Evolutionary conservation across 2,113 vertebrate species (phyloP), one percentile per base, ranked within the genome.

Genomic region (Platysternon megacephalum): DNA sequence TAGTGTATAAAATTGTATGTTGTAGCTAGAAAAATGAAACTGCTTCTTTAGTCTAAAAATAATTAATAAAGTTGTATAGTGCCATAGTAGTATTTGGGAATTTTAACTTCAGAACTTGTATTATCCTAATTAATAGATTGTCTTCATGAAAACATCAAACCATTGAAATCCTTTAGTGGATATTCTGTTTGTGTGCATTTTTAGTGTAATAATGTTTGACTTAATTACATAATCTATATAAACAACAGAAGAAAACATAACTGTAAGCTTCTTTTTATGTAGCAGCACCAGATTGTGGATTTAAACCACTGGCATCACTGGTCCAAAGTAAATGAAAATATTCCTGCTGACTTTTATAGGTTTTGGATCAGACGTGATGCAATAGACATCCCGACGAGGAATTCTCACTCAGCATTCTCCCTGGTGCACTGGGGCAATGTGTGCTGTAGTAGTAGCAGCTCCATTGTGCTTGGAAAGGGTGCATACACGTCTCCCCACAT

Each of bases 1-100:
- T 79, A 42, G 2, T 78, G 1, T 1, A 78, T 44, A 6, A 84
- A 80, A 19, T 85, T 53, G 0, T 0, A 0, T 0, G 0, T 39
- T 39, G 4, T 39, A 72, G n/a, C 35, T 72, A 72, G 65, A 72
- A 72, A 72, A 39, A 21, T 72, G 65, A 72, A 39, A n/a, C 65
- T 39, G 56, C 29, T 61, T 28, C 5, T 56, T 56, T 56, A 56
- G 55, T 28, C 55, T 56, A 28, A 53, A 22, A 53, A 53, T 22
- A 56, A 56, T 49, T 49, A 56, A 56, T 11, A 61, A 61, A 61
- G 11, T 32, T 61, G 56, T 61, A 61, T 61, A 61, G n/a, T 72
- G 16, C 10, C n/a, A 72, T 22, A 10, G 8, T 72, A 72, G 65
- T 72, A 72, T 17, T 39, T 35, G 35, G 32, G 17, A 72, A n/a